Evolutionary conservation across 2,113 vertebrate genomes (phyloP), one percentile per base, ranked within the genome.

Genomic region (Gadus chalcogrammus): DNA sequence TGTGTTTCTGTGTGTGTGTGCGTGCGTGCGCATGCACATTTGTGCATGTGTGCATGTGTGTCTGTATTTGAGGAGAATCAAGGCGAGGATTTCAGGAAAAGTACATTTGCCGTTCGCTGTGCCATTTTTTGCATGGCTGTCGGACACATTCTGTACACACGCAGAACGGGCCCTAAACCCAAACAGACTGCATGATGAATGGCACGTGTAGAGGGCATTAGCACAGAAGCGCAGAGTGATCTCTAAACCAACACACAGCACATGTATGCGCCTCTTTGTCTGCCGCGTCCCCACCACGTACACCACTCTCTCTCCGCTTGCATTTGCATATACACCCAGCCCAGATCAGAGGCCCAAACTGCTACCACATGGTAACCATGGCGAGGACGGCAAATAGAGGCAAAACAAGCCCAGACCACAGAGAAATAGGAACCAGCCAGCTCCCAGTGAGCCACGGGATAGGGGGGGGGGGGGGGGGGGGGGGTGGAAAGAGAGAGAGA

Each of bases 341-440:
- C 42, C 69, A 83, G 82, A 89, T 84, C 85, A 83, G 76, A 84
- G 64, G 75, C 79, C 78, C 83, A 87, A 90, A 87, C 86, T 87
- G 85, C 84, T 84, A 88, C 86, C 88, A 91, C 88, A 88, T 87
- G 87, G 90, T 91, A 84, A 74, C 90, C 85, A 91, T 90, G 82
- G 90, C 28, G 79, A 90, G 70, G 68, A 69, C 73, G 71, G 79
- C 80, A 91, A 90, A 92, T 81, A 89, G 81, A 81, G 76, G 77
- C 87, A 87, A 88, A 92, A 92, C 86, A 88, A 79, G 64, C 59
- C 42, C 74, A 75, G 82, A 87, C 89, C 89, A 82, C 89, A 90
- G 78, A 75, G 70, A 91, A 90, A 90, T 88, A 76, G 85, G 75
- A 90, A 86, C 75, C 85, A 89, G 86, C 66, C 75, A 71, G 53